Evolutionary conservation across 2,113 vertebrate genomes (phyloP), one percentile per base, ranked within the genome.

Genomic region (Dasyornis broadbenti): DNA sequence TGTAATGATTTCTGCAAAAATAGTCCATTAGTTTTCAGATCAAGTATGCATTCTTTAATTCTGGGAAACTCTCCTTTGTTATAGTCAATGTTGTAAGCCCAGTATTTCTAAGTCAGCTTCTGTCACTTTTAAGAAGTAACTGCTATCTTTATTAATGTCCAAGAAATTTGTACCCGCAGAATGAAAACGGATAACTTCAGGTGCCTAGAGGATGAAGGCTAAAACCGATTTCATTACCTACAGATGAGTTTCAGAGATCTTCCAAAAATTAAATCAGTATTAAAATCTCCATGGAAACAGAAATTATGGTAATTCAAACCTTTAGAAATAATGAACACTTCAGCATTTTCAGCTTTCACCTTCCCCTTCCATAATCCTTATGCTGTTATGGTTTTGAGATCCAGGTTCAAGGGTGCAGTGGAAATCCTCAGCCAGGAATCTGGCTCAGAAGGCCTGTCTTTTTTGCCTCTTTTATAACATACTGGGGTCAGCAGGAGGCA

Each of bases 271-370:
- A 60, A 22, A 45, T n/a, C 31, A 15, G 14, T 45, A 50, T 71
- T 92, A 82, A 79, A 79, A 66, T 91, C 76, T 56, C 66, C 27
- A 49, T 47, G 42, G 66, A 76, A 95, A 37, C 72, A 57, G 37
- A 66, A 90, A 63, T 71, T 76, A 52, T 49, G 50, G 31, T 57
- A n/a, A 92, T 33, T 39, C 47, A 80, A 90, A 76, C 18, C 63
- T 71, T 82, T 66, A 53, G 45, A 57, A 86, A 79, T 76, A 61
- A 70, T 13, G 17, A 84, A 26, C 16, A 27, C 23, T 66, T 49
- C 52, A 53, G 31, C 23, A 40, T 35, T 94, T 94, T 42, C 37
- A 71, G 37, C 24, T 86, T 71, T 2, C 1, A 42, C 27, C 39
- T 83, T 76, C 28, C 19, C 57, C 57, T 79, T 44, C 26, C 30